Base-by-base conservation (phyloP, 1,140 invertebrate genomes). In the Nephila pilipes region DNA sequence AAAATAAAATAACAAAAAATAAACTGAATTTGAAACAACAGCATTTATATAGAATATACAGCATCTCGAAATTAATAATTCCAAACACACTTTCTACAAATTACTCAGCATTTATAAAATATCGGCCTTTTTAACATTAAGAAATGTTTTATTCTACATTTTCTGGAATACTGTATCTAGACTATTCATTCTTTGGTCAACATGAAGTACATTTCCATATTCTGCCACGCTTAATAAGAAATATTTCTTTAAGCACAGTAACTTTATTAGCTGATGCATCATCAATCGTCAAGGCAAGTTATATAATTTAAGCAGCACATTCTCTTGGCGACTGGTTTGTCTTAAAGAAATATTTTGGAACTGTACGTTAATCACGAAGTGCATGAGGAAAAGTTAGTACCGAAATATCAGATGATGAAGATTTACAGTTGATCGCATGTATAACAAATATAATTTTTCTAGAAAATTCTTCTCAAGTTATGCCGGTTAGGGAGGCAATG, bases 331-430 rank as follows among this genome's bases (percentile, higher is more conserved):
- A 75, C 29, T 20, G 6, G 29, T 75, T 75, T 32, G 65, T 3
- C 65, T 75, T 75, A 16, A 32, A 75, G 69, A 75, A 75, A 75
- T 75, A 75, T 75, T 75, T 29, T 14, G 69, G 25, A 75, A 18
- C 63, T 32, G 25, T 32, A 29, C 14, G 18, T 29, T 36, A 29
- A 32, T 36, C 32, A 75, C 29, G 32, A 75, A 75, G 69, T 75
- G 29, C 69, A 32, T 75, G 29, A 32, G 20, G 69, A 75, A 36
- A 32, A 32, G 25, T 75, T 32, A 18, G 1, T 75, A 36, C 36
- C 5, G 29, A 75, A 75, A 32, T 75, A 32, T 75, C 25, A 75
- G 1, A 75, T 75, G 69, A 75, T 75, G 69, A 5, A 32, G 14
- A 32, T 32, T 75, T 75, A 32, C 29, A 25, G 14, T 2, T 32